phyloP scores from a whole-genome alignment of 2,888 invertebrate genomes.

The Smittia sp. region DNA sequence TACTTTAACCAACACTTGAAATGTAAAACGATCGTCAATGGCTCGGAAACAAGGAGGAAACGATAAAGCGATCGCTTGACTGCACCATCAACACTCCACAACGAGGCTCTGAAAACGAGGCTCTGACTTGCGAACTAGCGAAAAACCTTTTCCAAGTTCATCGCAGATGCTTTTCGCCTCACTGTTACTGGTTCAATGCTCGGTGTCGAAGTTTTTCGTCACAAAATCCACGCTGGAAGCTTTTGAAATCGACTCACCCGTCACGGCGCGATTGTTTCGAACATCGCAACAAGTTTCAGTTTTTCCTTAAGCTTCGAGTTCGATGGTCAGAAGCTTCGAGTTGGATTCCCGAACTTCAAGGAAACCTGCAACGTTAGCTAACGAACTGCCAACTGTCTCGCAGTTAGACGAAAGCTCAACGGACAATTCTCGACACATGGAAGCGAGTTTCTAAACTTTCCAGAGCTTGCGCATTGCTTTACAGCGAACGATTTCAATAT shows the following conservation, averaged over 20 bases:
- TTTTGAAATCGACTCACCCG: neutral
- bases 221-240: neutral
- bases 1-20: conserved; percentile 29
- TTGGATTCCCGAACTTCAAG: no score
- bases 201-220: neutral
- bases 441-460: neutral
- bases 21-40: conserved; percentile 12
- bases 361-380: no score
- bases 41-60: neutral
- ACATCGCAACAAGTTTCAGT: no score
- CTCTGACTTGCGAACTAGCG: neutral
- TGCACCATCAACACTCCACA: neutral
- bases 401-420: no score
- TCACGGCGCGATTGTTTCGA: no score
- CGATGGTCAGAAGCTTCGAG: no score
- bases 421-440: no score
- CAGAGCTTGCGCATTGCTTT: neutral
- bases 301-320: no score
- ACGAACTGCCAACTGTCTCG: neutral
- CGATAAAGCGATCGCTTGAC: neutral
- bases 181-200: neutral
- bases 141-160: conserved; percentile 22
- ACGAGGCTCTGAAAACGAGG: neutral
- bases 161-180: neutral
- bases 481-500: neutral